Percentiles rank a stretch among this genome's conserved stretches.
Evolutionary conservation across 1,140 invertebrate species (phyloP).

Genomic region (Batillaria attramentaria): DNA sequence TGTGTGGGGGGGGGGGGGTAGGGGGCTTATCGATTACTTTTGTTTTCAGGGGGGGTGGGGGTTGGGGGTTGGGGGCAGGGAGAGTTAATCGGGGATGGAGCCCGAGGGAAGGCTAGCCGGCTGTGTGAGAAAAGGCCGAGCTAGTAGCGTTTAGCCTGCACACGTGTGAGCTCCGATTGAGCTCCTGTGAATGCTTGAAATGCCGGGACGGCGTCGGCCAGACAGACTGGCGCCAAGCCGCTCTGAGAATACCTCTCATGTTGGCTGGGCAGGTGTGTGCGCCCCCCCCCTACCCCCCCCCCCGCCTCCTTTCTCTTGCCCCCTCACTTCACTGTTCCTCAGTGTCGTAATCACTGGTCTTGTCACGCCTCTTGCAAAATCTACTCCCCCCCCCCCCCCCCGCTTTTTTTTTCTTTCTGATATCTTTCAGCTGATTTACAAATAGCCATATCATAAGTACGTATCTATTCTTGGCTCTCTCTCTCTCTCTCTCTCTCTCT

Average conservation of each 20-base stretch:
- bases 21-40: neutral
- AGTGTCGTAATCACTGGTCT: too few relatives aligned
- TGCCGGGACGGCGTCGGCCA: constrained; percentile 3
- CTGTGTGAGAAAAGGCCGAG: neutral
- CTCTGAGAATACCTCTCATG: too few relatives aligned
- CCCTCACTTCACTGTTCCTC: too few relatives aligned
- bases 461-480: too few relatives aligned
- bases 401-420: too few relatives aligned
- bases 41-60: constrained; percentile 1
- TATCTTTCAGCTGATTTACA: too few relatives aligned
- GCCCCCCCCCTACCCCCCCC: neutral
- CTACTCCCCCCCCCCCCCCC: too few relatives aligned
- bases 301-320: neutral
- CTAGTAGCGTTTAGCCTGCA: neutral
- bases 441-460: too few relatives aligned
- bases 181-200: constrained; percentile 22
- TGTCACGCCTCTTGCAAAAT: too few relatives aligned
- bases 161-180: constrained; percentile 23
- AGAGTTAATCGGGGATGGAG: neutral
- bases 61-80: neutral
- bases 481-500: neutral
- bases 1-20: neutral
- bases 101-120: neutral
- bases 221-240: constrained; percentile 12
- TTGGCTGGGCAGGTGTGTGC: too few relatives aligned